These are phyloP conservation scores for Nautilus pompilius DNA, from an alignment of 1,140 invertebrate genomes.

Conservation along the genomic window DNA sequence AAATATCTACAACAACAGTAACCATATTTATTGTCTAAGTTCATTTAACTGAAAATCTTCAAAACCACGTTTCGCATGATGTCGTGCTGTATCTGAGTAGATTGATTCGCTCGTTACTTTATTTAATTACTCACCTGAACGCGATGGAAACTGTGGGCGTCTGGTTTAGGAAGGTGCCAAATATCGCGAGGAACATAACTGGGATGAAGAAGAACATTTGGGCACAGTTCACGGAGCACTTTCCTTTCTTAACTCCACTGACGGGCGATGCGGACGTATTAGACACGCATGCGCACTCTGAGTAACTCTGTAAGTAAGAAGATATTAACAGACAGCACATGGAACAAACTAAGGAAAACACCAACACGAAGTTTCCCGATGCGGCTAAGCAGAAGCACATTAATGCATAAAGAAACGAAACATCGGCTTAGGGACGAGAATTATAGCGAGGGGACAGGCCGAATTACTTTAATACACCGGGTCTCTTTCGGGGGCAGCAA, in stretches of 20 bases:
- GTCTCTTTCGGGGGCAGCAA: not conserved
- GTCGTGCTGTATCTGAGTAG: too few relatives aligned
- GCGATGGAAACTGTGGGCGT: conserved; percentile 76
- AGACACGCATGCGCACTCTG: conserved; percentile 14
- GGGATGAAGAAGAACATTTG: conserved; percentile 67
- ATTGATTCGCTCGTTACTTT: too few relatives aligned
- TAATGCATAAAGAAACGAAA: not conserved
- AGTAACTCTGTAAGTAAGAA: conserved; percentile 15
- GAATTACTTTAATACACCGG: not conserved
- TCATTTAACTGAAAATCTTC: not conserved
- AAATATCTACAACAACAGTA: not conserved
- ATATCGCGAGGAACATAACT: conserved; percentile 67
- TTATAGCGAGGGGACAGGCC: not conserved
- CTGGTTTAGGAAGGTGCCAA: conserved; percentile 72
- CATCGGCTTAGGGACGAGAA: not conserved
- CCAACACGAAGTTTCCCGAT: not conserved
- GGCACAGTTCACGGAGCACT: conserved; percentile 66
- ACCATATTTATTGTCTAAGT: not conserved
- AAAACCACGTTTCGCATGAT: not conserved
- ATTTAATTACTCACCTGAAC: conserved; percentile 61
- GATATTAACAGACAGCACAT: not conserved
- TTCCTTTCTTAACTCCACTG: conserved; percentile 38
- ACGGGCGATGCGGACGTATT: not conserved
- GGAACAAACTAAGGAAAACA: too few relatives aligned
- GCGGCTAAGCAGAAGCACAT: too few relatives aligned